phyloP scores from a whole-genome alignment of 2,113 vertebrate genomes.

The Clarias macrocephalus region DNA sequence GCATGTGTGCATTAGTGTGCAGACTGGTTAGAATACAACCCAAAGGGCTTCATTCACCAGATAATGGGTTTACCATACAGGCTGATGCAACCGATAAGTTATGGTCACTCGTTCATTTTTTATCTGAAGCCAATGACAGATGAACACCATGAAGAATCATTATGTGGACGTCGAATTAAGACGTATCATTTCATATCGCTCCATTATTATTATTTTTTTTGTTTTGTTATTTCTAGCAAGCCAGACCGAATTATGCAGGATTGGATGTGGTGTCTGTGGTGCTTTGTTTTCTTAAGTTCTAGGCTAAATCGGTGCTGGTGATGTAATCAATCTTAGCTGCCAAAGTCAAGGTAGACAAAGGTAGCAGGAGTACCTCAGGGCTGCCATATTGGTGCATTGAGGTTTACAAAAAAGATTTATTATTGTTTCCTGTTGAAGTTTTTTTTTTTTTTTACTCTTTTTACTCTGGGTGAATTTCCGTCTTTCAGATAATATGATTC shows the following conservation, averaged over 20 bases:
- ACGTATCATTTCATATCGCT: constrained; percentile 54
- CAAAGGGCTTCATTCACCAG: constrained; percentile 33
- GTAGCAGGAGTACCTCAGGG: constrained; percentile 14
- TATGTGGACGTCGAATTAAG: constrained; percentile 25
- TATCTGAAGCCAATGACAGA: constrained; percentile 10
- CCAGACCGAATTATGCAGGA: constrained; percentile 52
- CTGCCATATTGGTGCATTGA: neutral
- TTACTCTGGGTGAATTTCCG: neutral
- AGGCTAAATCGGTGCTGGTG: constrained; percentile 39
- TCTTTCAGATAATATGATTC: neutral
- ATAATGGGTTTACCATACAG: constrained; percentile 49
- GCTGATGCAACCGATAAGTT: constrained; percentile 38
- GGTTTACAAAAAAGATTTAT: neutral
- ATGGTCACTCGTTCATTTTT: constrained; percentile 12
- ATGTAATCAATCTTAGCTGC: constrained; percentile 28
- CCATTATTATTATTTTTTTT: constrained; percentile 17
- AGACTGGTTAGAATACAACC: constrained; percentile 38
- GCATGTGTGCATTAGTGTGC: constrained; percentile 40
- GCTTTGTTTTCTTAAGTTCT: constrained; percentile 42
- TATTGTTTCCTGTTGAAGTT: neutral
- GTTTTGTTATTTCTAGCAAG: constrained; percentile 36
- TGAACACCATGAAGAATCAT: constrained; percentile 14
- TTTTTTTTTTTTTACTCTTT: neutral
- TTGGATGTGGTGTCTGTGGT: constrained; percentile 49
- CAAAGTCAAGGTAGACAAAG: neutral